phyloP scores from a whole-genome alignment of 1,140 invertebrate species.

The Sycophila sp. region DNA sequence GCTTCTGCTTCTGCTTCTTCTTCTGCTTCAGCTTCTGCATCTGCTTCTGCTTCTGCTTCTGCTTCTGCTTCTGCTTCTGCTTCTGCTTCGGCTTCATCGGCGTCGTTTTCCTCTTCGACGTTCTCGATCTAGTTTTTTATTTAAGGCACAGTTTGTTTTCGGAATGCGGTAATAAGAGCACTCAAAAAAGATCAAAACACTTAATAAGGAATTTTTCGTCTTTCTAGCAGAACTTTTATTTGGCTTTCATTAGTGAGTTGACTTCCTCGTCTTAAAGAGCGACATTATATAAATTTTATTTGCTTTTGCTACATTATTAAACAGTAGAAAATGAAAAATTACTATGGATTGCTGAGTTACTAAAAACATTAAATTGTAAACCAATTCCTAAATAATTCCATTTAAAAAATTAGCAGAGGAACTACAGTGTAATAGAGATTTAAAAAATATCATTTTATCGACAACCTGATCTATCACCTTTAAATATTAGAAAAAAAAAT shows the following conservation, averaged over 20 bases:
- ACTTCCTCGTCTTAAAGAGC: too few relatives aligned
- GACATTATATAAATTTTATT: too few relatives aligned
- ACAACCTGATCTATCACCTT: too few relatives aligned
- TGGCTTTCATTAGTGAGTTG: too few relatives aligned
- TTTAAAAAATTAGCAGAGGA: too few relatives aligned
- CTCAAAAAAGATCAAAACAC: too few relatives aligned
- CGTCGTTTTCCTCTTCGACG: slow-evolving; percentile 47
- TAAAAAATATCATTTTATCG: slow-evolving; percentile 6
- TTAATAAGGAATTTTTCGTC: slow-evolving; percentile 34
- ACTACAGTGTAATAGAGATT: slow-evolving; percentile 6
- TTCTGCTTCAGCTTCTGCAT: slow-evolving; percentile 41
- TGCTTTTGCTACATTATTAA: too few relatives aligned
- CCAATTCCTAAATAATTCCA: neutral
- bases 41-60: slow-evolving; percentile 38
- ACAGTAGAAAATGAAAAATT: too few relatives aligned
- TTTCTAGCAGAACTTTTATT: neutral
- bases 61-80: slow-evolving; percentile 51
- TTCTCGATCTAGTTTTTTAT: slow-evolving; percentile 42
- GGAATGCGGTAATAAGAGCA: too few relatives aligned
- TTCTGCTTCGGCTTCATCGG: slow-evolving; percentile 47
- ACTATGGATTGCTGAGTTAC: too few relatives aligned
- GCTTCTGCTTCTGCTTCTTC: slow-evolving; percentile 42
- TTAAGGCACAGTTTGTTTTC: too few relatives aligned
- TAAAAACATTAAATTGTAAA: neutral
- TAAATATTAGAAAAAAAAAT: too few relatives aligned